Base-by-base conservation (phyloP, 53 echinoderm and acorn worm genomes). In the Mesocentrotus franciscanus region DNA sequence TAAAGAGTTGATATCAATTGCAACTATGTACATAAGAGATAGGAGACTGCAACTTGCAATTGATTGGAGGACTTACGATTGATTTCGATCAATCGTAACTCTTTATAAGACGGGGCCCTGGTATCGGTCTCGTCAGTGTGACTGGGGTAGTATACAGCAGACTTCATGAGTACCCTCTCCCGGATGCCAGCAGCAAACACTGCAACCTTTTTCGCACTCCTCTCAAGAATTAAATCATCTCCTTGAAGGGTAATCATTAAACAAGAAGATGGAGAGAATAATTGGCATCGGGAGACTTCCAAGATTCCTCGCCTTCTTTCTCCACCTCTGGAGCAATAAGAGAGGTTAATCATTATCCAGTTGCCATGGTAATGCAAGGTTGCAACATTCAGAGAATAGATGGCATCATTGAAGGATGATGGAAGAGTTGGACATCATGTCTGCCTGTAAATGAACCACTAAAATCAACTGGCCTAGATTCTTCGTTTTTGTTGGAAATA, bases 261-360 rank as follows among this genome's bases (percentile, higher is more conserved):
- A 91, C 35, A 91, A 61, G 66, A 91, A 66, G 91, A 91, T 61
- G 66, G 61, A 91, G 64, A 64, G 91, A 66, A 62, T 91, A 91
- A 91, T 91, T 91, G 91, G 91, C 64, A 35, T 66, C 36, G 17
- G 34, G 91, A 59, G 60, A 85, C 42, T 85, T 56, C 85, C 20
- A 84, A 18, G 42, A 57, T 87, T n/a, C 42, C 87, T 58, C 20
- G 18, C 87, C 10, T 58, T 58, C 56, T 84, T 15, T 22, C 18
- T 87, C 56, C 58, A 87, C 56, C 58, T 24, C n/a, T 36, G 79
- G 18, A 79, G 79, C 12, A 78, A 79, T 79, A 79, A 66, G 66
- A 66, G 35, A 66, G 66, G 91, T 91, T 91, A 91, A 91, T 91
- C 34, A 91, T 91, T 91, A 91, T 91, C 91, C 91, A 39, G 91